Conservation (phyloP, 2,888 invertebrate species). For the Lapara coniferarum region DNA sequence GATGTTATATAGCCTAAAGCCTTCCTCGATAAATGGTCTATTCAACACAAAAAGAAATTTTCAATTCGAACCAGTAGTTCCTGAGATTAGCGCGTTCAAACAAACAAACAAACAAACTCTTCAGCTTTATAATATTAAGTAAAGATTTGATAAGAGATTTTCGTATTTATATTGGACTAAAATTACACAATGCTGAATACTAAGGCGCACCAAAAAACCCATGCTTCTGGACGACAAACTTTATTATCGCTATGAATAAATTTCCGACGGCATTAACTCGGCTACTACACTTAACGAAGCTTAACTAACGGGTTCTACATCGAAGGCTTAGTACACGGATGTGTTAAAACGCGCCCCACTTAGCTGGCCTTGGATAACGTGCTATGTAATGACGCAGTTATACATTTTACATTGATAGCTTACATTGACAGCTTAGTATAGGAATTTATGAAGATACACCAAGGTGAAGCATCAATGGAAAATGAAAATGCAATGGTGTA, state of each 20-base stretch:
- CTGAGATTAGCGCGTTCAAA: no score
- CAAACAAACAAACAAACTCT: no score
- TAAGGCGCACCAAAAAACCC: constrained; percentile 17
- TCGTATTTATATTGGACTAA: neutral
- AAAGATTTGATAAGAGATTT: neutral
- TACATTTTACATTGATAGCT: neutral
- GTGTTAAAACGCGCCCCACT: neutral
- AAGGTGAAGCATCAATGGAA: neutral
- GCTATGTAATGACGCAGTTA: no score
- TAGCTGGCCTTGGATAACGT: constrained; percentile 1
- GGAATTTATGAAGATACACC: no score
- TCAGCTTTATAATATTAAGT: no score
- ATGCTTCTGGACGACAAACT: constrained; percentile 68
- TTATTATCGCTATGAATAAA: constrained; percentile 81
- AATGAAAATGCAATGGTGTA: neutral
- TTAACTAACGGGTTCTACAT: constrained; percentile 55
- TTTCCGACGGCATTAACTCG: constrained; percentile 58
- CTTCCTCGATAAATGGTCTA: no score
- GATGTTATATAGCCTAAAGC: no score
- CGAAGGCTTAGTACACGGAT: constrained; percentile 47
- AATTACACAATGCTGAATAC: constrained; percentile 9
- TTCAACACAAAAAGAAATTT: no score
- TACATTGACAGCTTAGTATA: neutral
- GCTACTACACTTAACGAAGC: constrained; percentile 18
- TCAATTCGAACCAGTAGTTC: no score